phyloP scores from a whole-genome alignment of 2,797 vertebrate genomes.

The Galaxias olidus region DNA sequence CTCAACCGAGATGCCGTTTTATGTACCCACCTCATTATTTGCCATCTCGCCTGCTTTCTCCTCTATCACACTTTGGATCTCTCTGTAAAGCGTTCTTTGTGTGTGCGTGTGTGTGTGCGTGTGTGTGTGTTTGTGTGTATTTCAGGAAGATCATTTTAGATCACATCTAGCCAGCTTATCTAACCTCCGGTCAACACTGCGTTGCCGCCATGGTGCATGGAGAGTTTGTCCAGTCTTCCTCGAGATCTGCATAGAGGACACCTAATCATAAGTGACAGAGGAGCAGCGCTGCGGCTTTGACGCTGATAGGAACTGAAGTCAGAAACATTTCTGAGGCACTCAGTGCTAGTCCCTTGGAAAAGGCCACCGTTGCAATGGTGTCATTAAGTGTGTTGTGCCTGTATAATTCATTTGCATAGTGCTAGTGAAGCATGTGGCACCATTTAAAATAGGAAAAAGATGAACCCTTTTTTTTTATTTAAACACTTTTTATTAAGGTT shows the following conservation, averaged over 20 bases:
- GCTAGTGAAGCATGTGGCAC: background rate
- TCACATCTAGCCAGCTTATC: conserved; percentile 54
- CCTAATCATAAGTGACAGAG: conserved; percentile 72
- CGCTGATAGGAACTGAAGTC: conserved; percentile 68
- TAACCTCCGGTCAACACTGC: conserved; percentile 44
- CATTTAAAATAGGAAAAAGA: conserved; percentile 9
- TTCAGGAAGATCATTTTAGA: conserved; percentile 44
- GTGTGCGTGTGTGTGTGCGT: no score
- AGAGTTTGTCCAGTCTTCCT: conserved; percentile 51
- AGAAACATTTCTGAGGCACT: conserved; percentile 66
- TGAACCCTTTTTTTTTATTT: conserved; percentile 21
- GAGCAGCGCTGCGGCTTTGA: conserved; percentile 65
- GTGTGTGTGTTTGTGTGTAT: conserved; percentile 23
- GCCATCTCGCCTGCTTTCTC: background rate
- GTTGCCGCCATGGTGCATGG: conserved; percentile 17
- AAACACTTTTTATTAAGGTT: no score
- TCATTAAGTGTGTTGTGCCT: conserved; percentile 35
- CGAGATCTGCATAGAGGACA: conserved; percentile 61
- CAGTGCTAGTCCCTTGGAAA: conserved; percentile 52
- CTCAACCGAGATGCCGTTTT: no score
- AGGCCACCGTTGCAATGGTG: conserved; percentile 42
- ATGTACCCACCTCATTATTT: background rate
- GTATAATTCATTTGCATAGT: conserved; percentile 37
- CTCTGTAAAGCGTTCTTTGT: background rate
- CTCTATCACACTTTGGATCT: background rate